A percentile compares a stretch with the other conserved stretches of the same genome.
These are phyloP conservation scores for Scelioninae gen. 2 DNA, from an alignment of 2,888 invertebrate genomes.

Conservation along the genomic window DNA sequence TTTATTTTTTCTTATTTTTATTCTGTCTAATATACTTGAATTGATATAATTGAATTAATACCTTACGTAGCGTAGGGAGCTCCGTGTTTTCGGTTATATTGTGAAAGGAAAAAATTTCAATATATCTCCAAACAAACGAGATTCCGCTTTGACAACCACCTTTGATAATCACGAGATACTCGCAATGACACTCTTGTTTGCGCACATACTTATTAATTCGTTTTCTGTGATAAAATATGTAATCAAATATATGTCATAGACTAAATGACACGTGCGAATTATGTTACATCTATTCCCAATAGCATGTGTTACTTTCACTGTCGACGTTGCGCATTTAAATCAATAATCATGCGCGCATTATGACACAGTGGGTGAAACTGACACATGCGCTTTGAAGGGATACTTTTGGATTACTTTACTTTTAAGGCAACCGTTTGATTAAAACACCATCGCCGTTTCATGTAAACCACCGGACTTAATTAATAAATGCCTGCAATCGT, in stretches of 20 bases:
- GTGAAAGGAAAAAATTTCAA: slow-evolving; percentile 69
- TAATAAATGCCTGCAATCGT: too few relatives aligned
- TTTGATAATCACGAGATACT: slow-evolving; percentile 13
- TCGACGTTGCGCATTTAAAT: slow-evolving; percentile 72
- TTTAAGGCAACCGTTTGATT: too few relatives aligned
- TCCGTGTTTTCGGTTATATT: slow-evolving; percentile 73
- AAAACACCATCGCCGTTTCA: too few relatives aligned
- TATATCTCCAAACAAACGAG: too few relatives aligned
- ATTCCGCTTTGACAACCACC: too few relatives aligned
- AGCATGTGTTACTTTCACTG: slow-evolving; percentile 55
- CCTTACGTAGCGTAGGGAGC: slow-evolving; percentile 74
- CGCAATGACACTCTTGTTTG: slow-evolving; percentile 9
- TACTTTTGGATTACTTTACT: too few relatives aligned
- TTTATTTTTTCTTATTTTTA: too few relatives aligned
- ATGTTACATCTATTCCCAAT: slow-evolving; percentile 45
- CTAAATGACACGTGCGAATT: slow-evolving; percentile 51
- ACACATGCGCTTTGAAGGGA: slow-evolving; percentile 46
- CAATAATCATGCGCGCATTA: slow-evolving; percentile 69
- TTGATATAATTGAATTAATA: slow-evolving; percentile 55
- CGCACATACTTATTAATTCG: slow-evolving; percentile 21
- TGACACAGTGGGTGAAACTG: slow-evolving; percentile 30
- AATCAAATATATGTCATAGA: slow-evolving; percentile 10
- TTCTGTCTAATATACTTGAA: too few relatives aligned
- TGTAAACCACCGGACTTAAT: too few relatives aligned
- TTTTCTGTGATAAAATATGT: slow-evolving; percentile 24